A percentile compares a stretch with the other conserved stretches of the same genome.
These are phyloP conservation scores for Galeopterus variegatus DNA, from an alignment of 2,113 vertebrate species.

Conservation along the genomic window DNA sequence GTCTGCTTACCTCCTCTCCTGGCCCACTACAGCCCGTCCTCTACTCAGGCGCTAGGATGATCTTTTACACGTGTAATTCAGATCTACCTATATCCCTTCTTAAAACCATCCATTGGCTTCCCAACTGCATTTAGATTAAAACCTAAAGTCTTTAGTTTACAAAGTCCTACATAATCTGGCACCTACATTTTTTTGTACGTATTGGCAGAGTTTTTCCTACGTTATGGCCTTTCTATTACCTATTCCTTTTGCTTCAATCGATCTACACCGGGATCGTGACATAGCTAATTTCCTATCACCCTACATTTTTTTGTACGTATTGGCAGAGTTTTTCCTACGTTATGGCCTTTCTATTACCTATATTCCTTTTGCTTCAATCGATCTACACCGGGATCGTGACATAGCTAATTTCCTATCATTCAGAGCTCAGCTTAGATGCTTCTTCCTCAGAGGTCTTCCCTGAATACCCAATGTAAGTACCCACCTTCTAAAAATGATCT, in stretches of 20 bases:
- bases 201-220: background rate
- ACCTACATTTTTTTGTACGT: background rate
- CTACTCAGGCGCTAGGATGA: background rate
- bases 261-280: background rate
- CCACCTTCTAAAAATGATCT: background rate
- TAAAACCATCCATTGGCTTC: background rate
- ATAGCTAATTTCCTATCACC: background rate
- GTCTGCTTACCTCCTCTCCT: background rate
- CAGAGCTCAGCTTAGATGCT: background rate
- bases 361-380: background rate
- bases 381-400: background rate
- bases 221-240: background rate
- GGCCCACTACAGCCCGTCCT: background rate
- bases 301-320: background rate
- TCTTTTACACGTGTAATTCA: background rate
- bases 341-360: background rate
- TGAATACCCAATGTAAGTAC: background rate
- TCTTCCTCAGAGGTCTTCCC: background rate
- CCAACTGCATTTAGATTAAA: background rate
- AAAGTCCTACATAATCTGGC: background rate
- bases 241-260: background rate
- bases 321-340: background rate
- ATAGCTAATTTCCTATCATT: background rate
- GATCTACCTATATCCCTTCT: background rate
- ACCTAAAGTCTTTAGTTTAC: background rate